Evolutionary conservation across 2,113 vertebrate genomes (phyloP), one percentile per base, ranked within the genome.

Genomic region (Corythaixoides concolor): DNA sequence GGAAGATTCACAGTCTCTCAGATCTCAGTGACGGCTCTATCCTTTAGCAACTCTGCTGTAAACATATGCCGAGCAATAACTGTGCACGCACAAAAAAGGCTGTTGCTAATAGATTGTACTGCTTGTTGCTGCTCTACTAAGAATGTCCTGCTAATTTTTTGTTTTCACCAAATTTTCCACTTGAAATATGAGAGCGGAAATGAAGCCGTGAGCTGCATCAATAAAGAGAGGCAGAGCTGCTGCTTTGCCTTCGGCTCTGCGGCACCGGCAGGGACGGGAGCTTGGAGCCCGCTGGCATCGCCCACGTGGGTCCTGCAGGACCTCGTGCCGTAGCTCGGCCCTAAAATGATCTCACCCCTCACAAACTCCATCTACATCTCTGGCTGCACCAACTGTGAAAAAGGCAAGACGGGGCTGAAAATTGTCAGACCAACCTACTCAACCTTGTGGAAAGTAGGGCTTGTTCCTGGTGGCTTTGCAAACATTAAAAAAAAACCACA

Each of bases 111-210:
- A 66, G 84, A 87, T 87, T 17, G 76, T 53, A 26, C 80, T 33
- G 94, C 89, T 92, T 89, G 86, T 68, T 92, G 80, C 74, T 87
- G 15, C 89, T 84, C 69, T 12, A 0, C 62, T 19, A 66, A 58
- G 84, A 85, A 96, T 41, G 90, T 95, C 95, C 92, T 79, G 90
- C 88, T 97, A 93, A 96, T 97, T 95, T 95, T 92, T 93, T 95
- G 92, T 95, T 97, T 95, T 88, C 95, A n/a, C 89, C 37, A 27
- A 33, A 95, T 93, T 95, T 96, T 95, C 90, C 96, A 91, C 96
- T 97, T 89, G 90, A 96, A 87, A 92, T 72, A 55, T 12, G 62
- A 94, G 91, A 92, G 84, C 0, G 2, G 73, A 41, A 93, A 87
- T 11, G 50, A 55, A 95, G 84, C n/a, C 1, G 56, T 92, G 92